Base-by-base conservation (phyloP, 2,113 vertebrate species). In the Vimba vimba region DNA sequence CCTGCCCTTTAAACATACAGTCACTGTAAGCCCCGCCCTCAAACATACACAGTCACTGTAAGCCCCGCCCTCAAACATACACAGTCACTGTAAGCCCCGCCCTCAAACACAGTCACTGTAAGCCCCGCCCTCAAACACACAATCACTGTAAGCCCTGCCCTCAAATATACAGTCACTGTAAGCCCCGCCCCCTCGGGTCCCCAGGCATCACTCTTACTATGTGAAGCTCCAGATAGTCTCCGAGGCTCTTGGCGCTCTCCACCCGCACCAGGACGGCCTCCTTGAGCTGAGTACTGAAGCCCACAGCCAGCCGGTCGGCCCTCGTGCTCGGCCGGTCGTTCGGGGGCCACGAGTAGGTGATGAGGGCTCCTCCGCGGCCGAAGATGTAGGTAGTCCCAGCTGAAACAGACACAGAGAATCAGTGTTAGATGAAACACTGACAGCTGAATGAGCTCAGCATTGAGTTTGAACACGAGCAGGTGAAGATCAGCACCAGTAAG, bases 331-430 rank as follows among this genome's bases (percentile, higher is more conserved):
- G 97, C 90, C 97, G 95, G 94, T 97, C 97, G 86, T 98, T 98
- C 86, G 97, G 97, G 39, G 97, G 97, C 97, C 97, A 98, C 80
- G 96, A 97, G 89, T 97, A 98, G 60, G 96, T 98, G 93, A 98
- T 97, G 92, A 97, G 97, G 59, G 96, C 97, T 91, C 97, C 97
- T 89, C 97, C 96, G 88, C 96, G 94, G 87, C 97, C 96, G 80
- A 98, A 98, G 93, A 98, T 98, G 94, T 98, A 98, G 1, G 97
- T 97, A 87, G 97, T 98, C 93, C 97, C 97, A 88, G 97, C 97
- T 98, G 95, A 80, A 19, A 77, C n/a, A n/a, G 25, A 79, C 10
- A 39, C 23, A 75, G 7, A 36, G 10, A 7, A 11, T 71, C 27
- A 23, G 68, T n/a, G 19, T 7, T 57, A n/a, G 9, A 60, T 60